Evolutionary conservation across 2,113 vertebrate genomes (phyloP), one percentile per base, ranked within the genome.

Genomic region (Patagioenas fasciata): DNA sequence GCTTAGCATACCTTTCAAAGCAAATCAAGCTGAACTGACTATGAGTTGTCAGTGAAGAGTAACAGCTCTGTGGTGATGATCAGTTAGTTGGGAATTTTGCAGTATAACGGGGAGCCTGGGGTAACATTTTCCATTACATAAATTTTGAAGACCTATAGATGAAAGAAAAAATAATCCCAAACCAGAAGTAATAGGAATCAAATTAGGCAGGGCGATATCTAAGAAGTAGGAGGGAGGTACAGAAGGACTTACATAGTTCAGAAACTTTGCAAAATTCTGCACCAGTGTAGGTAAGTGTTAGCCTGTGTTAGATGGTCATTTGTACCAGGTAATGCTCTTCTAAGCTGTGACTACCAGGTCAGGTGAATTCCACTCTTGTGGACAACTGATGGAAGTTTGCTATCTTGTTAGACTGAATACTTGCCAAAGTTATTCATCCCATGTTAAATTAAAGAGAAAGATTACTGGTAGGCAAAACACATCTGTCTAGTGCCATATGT

Each of bases 91-190:
- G 60, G 77, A 87, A 38, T 64, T 62, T 50, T 47, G 73, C 9
- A 54, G 8, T 20, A 15, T n/a, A 47, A 47, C 0, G 0, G 31
- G 70, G 16, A 10, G 15, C 32, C 44, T 48, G 25, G 21, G 2
- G 31, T 13, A 44, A 18, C 7, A 11, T 61, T 86, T 96, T 82
- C 40, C 19, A n/a, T 23, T 50, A 14, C 2, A 2, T 36, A 17
- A 88, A 65, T 77, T 50, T 36, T 47, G 40, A 77, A 73, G 50
- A n/a, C 10, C 6, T 83, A 13, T 8, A 44, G 8, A 28, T 9
- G 6, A 11, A 8, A 15, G 54, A 74, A 56, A 20, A 11, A 3
- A 5, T 9, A 3, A 5, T 9, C 38, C 15, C 51, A 67, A 80
- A 81, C 10, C 28, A 82, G 61, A 67, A 91, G 11, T 19, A 89